Conservation (phyloP, 2,888 invertebrate species). For the Pristionchus maxplancki region DNA sequence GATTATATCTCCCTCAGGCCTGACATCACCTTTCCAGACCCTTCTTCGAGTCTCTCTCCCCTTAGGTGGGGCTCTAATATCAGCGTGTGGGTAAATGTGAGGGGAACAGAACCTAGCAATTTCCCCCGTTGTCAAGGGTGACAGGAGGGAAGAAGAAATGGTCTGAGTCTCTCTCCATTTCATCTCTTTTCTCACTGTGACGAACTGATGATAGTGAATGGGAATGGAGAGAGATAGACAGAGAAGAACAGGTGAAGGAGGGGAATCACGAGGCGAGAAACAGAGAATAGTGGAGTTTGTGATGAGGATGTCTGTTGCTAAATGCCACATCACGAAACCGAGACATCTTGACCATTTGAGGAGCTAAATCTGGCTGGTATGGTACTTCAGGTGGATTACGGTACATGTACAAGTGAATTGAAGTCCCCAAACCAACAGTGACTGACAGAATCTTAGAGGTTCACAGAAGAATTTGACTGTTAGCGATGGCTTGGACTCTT, state of each 20-base stretch:
- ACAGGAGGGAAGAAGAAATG: background rate
- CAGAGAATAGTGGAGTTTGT: background rate
- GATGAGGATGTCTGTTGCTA: background rate
- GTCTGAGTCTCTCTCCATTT: background rate
- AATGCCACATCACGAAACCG: conserved; percentile 28
- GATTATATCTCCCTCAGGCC: background rate
- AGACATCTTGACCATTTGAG: conserved; percentile 1
- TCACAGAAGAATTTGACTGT: too few relatives aligned
- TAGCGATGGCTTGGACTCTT: too few relatives aligned
- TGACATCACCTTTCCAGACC: background rate
- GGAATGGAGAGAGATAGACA: background rate
- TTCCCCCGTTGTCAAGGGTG: background rate
- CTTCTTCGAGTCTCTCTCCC: background rate
- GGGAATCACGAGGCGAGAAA: background rate
- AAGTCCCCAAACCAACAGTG: too few relatives aligned
- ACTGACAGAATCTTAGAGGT: too few relatives aligned
- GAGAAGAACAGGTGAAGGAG: background rate
- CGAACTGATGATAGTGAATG: background rate
- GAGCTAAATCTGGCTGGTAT: background rate
- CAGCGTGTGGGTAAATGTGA: background rate
- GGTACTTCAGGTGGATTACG: too few relatives aligned
- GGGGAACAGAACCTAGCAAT: background rate
- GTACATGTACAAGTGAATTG: background rate
- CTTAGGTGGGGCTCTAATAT: background rate
- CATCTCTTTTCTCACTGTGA: background rate